These are phyloP conservation scores for Branchinecta sandiegonensis DNA, from an alignment of 2,888 invertebrate genomes.

Conservation along the genomic window DNA sequence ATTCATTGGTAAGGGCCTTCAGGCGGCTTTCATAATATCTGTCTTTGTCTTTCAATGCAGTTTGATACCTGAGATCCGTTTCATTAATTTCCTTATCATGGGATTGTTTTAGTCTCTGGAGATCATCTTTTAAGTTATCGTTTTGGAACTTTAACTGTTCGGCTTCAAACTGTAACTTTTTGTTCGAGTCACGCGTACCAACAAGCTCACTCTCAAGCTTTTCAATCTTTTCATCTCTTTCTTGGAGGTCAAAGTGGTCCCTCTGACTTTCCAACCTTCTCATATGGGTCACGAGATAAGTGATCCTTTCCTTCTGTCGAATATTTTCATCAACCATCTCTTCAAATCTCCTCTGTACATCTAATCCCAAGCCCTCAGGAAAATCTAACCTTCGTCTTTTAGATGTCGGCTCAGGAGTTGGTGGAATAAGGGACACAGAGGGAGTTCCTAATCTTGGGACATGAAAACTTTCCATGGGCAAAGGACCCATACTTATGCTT, in stretches of 20 bases:
- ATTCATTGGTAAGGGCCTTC: neutral
- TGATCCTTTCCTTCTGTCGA: neutral
- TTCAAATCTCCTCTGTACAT: neutral
- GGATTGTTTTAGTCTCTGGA: neutral
- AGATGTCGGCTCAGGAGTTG: neutral
- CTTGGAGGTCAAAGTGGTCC: neutral
- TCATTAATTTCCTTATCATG: neutral
- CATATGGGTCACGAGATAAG: neutral
- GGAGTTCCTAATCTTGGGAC: conserved; percentile 8
- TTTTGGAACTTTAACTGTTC: neutral
- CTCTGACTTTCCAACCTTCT: no score
- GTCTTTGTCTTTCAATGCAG: conserved; percentile 9
- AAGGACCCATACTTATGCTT: conserved; percentile 2
- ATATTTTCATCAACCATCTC: conserved; percentile 12
- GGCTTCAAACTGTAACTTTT: neutral
- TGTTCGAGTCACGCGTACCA: neutral
- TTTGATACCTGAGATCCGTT: neutral
- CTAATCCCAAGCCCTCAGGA: neutral
- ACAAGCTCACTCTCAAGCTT: neutral
- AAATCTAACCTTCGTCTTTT: conserved; percentile 3
- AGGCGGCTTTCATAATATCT: neutral
- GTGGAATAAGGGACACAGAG: neutral
- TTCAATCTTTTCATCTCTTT: neutral
- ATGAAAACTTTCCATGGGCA: conserved; percentile 1
- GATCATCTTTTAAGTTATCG: neutral